Percentiles rank a stretch among this genome's conserved stretches.
Evolutionary conservation across 2,797 vertebrate species (phyloP).

Genomic region (Dermochelys coriacea): DNA sequence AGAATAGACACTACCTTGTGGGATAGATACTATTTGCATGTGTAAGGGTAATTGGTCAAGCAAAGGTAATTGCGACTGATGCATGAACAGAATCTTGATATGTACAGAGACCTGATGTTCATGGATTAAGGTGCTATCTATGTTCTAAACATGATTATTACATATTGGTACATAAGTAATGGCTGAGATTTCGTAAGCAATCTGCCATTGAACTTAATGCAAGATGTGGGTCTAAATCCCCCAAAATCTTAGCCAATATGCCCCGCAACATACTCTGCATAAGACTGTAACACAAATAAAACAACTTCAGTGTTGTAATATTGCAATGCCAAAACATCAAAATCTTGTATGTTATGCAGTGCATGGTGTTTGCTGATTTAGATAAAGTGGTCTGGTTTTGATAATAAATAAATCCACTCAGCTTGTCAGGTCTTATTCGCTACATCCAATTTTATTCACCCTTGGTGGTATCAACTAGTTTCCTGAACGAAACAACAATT

Average conservation of each 20-base stretch:
- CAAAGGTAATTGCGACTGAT: neutral
- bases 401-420: conserved; percentile 24
- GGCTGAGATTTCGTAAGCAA: neutral
- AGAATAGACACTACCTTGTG: neutral
- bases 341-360: neutral
- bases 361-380: neutral
- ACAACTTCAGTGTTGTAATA: neutral
- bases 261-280: accelerated
- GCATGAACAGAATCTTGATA: accelerated
- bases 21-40: neutral
- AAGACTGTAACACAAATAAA: neutral
- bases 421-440: conserved; percentile 44
- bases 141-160: neutral
- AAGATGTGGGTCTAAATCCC: neutral
- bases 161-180: accelerated
- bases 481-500: conserved; percentile 77
- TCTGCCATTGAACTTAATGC: accelerated
- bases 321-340: neutral
- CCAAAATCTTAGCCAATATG: accelerated
- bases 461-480: conserved; percentile 75
- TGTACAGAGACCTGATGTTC: accelerated
- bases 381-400: neutral
- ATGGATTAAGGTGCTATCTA: accelerated
- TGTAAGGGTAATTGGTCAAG: neutral
- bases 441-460: conserved; percentile 56